Evolutionary conservation across 2,797 vertebrate species (phyloP).

Genomic region (Phalloptychus januarius): DNA sequence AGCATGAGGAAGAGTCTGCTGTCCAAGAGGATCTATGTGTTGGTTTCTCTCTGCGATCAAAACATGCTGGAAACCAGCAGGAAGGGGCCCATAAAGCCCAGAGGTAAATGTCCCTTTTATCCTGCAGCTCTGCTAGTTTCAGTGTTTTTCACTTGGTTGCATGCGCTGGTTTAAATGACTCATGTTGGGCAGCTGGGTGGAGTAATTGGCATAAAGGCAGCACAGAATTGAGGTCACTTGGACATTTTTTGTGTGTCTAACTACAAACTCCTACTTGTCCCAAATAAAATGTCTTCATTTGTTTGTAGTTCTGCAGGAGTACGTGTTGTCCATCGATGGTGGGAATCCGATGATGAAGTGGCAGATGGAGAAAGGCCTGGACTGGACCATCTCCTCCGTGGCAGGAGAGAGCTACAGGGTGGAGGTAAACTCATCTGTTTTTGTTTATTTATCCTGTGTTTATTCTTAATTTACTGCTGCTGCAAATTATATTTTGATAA

Average conservation of each 20-base stretch:
- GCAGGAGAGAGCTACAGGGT: slow-evolving; percentile 78
- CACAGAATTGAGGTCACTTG: neutral
- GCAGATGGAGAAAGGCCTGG: slow-evolving; percentile 75
- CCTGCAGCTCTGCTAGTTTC: neutral
- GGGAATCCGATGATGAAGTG: slow-evolving; percentile 68
- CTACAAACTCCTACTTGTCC: slow-evolving; percentile 2
- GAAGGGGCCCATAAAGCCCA: neutral
- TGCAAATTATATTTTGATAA: neutral
- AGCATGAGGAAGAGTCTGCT: slow-evolving; percentile 63
- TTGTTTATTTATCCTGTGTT: too few species aligned
- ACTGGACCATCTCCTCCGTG: slow-evolving; percentile 75
- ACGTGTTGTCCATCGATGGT: slow-evolving; percentile 68
- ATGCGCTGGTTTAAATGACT: slow-evolving; percentile 38
- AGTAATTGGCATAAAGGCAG: neutral
- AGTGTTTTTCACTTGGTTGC: neutral
- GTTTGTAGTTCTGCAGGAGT: slow-evolving; percentile 57
- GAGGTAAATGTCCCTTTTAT: slow-evolving; percentile 27
- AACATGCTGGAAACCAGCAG: neutral
- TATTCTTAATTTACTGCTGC: neutral
- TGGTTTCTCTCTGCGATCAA: slow-evolving; percentile 47
- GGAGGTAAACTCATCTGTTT: slow-evolving; percentile 56
- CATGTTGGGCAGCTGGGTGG: slow-evolving; percentile 43
- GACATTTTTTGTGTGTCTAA: neutral
- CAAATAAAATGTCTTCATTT: neutral
- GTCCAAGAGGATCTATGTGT: slow-evolving; percentile 70